Evolutionary conservation across 92 coral and sea anemone genomes (phyloP).

Genomic region (Porites cylindrica): DNA sequence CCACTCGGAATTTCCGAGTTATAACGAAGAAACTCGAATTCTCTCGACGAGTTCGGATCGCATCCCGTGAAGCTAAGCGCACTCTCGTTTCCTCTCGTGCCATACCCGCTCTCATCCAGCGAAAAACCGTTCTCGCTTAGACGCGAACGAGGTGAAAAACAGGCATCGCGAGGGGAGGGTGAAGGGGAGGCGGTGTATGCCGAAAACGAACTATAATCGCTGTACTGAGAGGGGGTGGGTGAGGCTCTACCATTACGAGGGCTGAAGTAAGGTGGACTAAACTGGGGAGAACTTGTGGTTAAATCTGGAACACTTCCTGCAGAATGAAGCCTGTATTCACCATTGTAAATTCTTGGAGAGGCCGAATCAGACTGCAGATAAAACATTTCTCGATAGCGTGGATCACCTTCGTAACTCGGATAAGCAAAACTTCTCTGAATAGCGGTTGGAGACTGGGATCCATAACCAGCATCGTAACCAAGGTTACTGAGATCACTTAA

Average conservation of each 20-base stretch:
- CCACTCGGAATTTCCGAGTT: constrained; percentile 11
- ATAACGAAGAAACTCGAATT: constrained; percentile 19
- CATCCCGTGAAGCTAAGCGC: neutral
- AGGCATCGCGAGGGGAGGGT: constrained; percentile 9
- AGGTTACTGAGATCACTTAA: constrained; percentile 29
- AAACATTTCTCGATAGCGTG: neutral
- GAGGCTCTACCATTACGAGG: constrained; percentile 27
- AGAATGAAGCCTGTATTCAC: constrained; percentile 1
- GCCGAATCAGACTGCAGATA: neutral
- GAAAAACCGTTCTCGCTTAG: constrained; percentile 21
- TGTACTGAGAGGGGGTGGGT: constrained; percentile 39
- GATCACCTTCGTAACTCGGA: constrained; percentile 6
- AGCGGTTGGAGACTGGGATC: constrained; percentile 22
- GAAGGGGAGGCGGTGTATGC: constrained; percentile 7
- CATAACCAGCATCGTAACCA: neutral
- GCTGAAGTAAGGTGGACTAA: neutral
- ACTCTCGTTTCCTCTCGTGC: neutral
- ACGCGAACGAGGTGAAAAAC: constrained; percentile 5
- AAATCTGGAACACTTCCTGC: constrained; percentile 37
- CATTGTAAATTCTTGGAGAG: neutral
- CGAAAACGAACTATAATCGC: constrained; percentile 21
- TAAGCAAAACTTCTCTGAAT: constrained; percentile 13
- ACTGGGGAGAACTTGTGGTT: neutral
- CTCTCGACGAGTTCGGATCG: neutral
- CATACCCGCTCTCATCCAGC: constrained; percentile 3